Base-by-base conservation (phyloP, 2,888 invertebrate species). In the Loripinus fragilis region DNA sequence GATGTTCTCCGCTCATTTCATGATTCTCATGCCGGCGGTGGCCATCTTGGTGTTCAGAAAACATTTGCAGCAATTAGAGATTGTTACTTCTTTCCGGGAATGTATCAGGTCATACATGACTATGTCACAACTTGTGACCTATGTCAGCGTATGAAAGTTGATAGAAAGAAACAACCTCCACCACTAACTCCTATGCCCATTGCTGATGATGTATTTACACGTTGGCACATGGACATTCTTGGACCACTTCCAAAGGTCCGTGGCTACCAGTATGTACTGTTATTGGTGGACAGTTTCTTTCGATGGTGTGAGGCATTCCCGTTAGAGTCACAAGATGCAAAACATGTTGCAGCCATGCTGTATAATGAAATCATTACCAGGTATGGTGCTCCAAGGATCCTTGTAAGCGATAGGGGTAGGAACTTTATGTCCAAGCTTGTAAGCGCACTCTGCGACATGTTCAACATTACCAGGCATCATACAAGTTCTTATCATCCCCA, bases 361-460 rank as follows among this genome's bases (percentile, higher is more conserved):
- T 86, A 78, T 60, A 67, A 71, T 33, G 79, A 85, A 71, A 78
- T 86, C 20, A 76, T 86, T 70, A 60, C 79, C 12, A 67, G 85
- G 25, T 86, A 82, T 79, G 86, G 83, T 15, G 78, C 83, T 8
- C 83, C 80, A 23, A 28, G 52, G 17, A 42, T 68, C 15, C 64
- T 86, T 8, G 72, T 85, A 15, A 77, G 78, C 38, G 86, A 85
- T 52, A 72, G 78, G 82, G 83, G 45, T 45, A 45, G n/a, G 20
- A 52, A 52, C 25, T 23, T 52, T 28, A 23, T 52, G 25, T 25
- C 25, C 10, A 52, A 52, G 25, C 52, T 52, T 23, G 52, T 23
- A 10, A 52, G 52, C 25, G 52, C 52, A 5, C 25, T 52, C 23
- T 52, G 52, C 25, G 25, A 52, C 23, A 52, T 52, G 23, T 25